A percentile compares a stretch with the other conserved stretches of the same genome.
These are phyloP conservation scores for Triplophysa tibetana DNA, from an alignment of 2,113 vertebrate species.

Conservation along the genomic window DNA sequence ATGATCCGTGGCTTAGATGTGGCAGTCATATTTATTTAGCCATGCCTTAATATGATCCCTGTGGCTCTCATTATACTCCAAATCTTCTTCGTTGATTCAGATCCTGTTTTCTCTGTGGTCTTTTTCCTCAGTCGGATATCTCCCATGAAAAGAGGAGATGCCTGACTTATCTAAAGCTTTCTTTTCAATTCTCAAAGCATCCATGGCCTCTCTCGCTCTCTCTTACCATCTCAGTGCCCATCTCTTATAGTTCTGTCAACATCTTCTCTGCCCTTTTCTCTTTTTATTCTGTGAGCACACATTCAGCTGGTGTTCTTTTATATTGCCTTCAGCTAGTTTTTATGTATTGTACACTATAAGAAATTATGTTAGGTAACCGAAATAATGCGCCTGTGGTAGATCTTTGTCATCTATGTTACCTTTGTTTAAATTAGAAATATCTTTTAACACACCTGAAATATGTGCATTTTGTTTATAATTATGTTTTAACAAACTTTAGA, in stretches of 20 bases:
- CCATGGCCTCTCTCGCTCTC: not conserved
- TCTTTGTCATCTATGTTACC: too few species aligned
- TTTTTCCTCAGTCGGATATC: conserved; percentile 26
- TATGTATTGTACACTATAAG: not conserved
- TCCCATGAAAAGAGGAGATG: not conserved
- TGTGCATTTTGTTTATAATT: not conserved
- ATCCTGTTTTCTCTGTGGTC: not conserved
- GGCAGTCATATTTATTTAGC: not conserved
- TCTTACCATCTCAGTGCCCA: not conserved
- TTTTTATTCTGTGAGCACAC: not conserved
- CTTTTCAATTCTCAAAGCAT: conserved; percentile 19
- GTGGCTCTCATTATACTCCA: conserved; percentile 27
- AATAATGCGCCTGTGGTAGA: too few species aligned
- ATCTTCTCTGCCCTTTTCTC: not conserved
- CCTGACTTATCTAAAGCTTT: conserved; percentile 22
- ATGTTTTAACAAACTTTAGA: not conserved
- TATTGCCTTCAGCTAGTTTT: not conserved
- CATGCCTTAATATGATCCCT: conserved; percentile 7
- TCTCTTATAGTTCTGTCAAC: not conserved
- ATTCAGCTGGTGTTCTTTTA: not conserved
- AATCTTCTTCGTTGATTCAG: conserved; percentile 12
- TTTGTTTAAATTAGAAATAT: too few species aligned
- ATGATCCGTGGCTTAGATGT: not conserved
- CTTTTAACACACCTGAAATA: too few species aligned
- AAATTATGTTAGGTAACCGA: too few species aligned